Evolutionary conservation across 1,140 invertebrate species (phyloP), one percentile per base, ranked within the genome.

Genomic region (Watersipora subatra): DNA sequence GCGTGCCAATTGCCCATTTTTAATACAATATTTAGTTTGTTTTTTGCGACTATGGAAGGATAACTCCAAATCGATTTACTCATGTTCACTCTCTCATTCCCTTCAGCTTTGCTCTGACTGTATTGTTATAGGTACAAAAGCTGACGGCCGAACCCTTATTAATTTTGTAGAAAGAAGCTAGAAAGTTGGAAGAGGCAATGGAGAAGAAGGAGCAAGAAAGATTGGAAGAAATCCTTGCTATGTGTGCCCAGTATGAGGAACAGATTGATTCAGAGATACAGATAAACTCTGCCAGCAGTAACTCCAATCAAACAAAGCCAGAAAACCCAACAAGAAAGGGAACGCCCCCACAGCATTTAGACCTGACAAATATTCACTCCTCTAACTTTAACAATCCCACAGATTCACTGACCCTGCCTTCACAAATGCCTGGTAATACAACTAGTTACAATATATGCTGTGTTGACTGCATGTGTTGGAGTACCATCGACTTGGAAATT

Each of bases 221-320:
- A 25, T 22, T 59, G 58, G 58, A 59, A 22, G 58, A 59, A 22
- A 59, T 59, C 7, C 58, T 59, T 7, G 22, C 27, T 17, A 24
- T 59, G 22, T 59, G 58, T 28, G 58, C 58, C 22, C 22, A 59
- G 58, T 59, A 59, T 28, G 58, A 59, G 22, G 22, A 28, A 22
- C 58, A 59, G 22, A 22, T 28, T 12, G 58, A 59, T 17, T 59
- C 22, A 24, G 58, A 59, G 58, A 24, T 12, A 22, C 58, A 59
- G 58, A 25, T 28, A 59, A 28, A 24, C 58, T 12, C 7, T 22
- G 7, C 58, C 22, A 7, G 7, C 7, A n/a, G 7, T n/a, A 46
- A 46, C 7, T 46, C 34, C n/a, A n/a, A 46, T n/a, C 7, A 46
- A n/a, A 7, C n/a, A 12, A 7, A 46, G 34, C 34, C 34, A 7